phyloP scores from a whole-genome alignment of 2,797 vertebrate species.

The Gallinago solitaria region DNA sequence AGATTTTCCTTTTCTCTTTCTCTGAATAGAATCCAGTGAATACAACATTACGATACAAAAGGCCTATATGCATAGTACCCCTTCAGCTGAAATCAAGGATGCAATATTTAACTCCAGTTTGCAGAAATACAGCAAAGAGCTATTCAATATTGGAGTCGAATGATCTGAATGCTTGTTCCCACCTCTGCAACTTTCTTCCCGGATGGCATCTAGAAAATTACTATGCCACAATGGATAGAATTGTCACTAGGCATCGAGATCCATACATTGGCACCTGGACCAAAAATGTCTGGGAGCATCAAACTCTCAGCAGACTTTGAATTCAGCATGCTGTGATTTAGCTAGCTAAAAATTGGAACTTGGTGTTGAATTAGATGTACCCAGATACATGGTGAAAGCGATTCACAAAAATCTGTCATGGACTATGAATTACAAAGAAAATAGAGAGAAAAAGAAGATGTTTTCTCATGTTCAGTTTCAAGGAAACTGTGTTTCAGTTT shows the following conservation, averaged over 20 bases:
- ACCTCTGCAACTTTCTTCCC: background rate
- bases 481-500: background rate
- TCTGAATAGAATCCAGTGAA: background rate
- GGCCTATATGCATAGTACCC: background rate
- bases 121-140: background rate
- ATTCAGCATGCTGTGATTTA: background rate
- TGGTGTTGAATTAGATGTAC: background rate
- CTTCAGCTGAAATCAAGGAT: background rate
- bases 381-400: background rate
- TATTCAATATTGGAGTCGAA: background rate
- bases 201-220: background rate
- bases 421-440: background rate
- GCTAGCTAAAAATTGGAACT: background rate
- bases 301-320: background rate
- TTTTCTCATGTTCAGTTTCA: background rate
- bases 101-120: background rate
- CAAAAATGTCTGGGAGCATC: background rate
- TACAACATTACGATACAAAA: background rate
- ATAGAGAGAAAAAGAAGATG: background rate
- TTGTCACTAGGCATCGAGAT: background rate
- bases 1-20: background rate
- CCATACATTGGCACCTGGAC: background rate
- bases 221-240: background rate
- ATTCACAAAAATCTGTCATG: background rate
- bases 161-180: background rate